Conservation (phyloP, 2,888 invertebrate species). For the Orchesella flavescens region DNA sequence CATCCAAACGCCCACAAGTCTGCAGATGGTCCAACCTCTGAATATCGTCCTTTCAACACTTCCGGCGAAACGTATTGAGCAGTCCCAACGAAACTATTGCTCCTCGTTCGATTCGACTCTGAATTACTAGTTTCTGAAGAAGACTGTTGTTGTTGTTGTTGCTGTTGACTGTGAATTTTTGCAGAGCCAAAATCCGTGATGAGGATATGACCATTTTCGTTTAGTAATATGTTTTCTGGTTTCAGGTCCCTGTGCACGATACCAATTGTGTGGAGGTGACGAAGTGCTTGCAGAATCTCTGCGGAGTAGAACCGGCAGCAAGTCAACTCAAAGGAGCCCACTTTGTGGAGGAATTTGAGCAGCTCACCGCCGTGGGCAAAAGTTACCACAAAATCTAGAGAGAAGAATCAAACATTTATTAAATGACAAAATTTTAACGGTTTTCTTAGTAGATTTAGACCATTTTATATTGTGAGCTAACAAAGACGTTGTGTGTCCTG, state of each 20-base stretch:
- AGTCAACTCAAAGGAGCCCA: conserved; percentile 88
- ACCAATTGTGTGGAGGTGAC: conserved; percentile 89
- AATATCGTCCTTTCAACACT: conserved; percentile 84
- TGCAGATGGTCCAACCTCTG: conserved; percentile 81
- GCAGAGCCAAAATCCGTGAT: conserved; percentile 98
- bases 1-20: conserved; percentile 99
- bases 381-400: conserved; percentile 90
- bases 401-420: conserved; percentile 53
- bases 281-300: conserved; percentile 92
- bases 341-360: conserved; percentile 90
- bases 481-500: conserved; percentile 92
- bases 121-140: conserved; percentile 10
- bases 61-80: conserved; percentile 99
- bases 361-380: conserved; percentile 97
- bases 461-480: conserved; percentile 75
- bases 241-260: conserved; percentile 85
- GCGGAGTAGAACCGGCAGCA: conserved; percentile 95
- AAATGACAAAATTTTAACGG: background rate
- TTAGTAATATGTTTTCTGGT: conserved; percentile 96
- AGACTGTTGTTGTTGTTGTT: background rate
- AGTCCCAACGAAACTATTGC: conserved; percentile 96
- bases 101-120: conserved; percentile 74
- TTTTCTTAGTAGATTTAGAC: too few species aligned
- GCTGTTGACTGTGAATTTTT: conserved; percentile 76
- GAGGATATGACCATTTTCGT: conserved; percentile 95